Conservation (phyloP, 2,113 vertebrate species). For the Fregetta grallaria region DNA sequence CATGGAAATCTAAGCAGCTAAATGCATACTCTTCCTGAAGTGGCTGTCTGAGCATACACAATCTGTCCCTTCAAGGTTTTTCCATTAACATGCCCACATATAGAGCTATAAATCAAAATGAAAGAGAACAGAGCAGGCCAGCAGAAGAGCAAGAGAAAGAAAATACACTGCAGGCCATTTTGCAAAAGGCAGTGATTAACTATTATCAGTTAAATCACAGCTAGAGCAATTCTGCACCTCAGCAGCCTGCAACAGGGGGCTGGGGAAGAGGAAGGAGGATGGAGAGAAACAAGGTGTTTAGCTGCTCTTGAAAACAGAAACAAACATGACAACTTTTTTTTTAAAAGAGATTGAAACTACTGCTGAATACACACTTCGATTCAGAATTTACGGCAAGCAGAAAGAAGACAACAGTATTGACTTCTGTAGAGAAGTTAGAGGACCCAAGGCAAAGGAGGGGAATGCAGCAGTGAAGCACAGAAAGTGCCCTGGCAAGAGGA, state of each 20-base stretch:
- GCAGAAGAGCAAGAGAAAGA: neutral
- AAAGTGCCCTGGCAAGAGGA: neutral
- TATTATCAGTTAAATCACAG: accelerated
- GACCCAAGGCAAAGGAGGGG: neutral
- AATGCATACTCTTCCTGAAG: neutral
- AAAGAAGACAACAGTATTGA: neutral
- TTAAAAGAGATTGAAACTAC: neutral
- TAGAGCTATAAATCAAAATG: slow-evolving; percentile 23
- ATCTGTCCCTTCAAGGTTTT: slow-evolving; percentile 3
- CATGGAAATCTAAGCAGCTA: neutral
- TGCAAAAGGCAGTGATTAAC: neutral
- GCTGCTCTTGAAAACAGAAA: neutral
- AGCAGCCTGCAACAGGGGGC: accelerated
- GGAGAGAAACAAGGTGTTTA: neutral
- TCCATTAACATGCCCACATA: neutral
- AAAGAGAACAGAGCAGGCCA: neutral
- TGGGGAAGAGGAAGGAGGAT: neutral
- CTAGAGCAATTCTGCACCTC: neutral
- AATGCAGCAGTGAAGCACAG: neutral
- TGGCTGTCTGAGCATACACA: neutral
- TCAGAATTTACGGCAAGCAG: neutral
- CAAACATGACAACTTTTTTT: neutral
- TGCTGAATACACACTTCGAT: neutral
- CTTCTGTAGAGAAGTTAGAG: neutral
- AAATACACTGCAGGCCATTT: neutral